Base-by-base conservation (phyloP, 2,113 vertebrate species). In the Speoplatyrhinus poulsoni region DNA sequence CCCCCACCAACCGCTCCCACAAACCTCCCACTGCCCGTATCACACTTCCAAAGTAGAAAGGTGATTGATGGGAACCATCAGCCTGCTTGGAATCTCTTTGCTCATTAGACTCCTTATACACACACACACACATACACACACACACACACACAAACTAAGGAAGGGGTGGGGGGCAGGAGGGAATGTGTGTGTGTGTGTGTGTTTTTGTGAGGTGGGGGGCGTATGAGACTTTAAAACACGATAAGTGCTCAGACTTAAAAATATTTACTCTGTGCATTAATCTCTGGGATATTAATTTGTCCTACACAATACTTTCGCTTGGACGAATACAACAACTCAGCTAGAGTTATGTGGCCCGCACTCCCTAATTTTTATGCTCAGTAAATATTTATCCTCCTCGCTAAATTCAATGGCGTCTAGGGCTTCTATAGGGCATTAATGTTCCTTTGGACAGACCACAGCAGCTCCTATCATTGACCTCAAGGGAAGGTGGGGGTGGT, bases 41-140 rank as follows among this genome's bases (percentile, higher is more conserved):
- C 87, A 87, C 86, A 87, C 89, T 86, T 89, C 88, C 76, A 89
- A 82, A 90, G 87, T 70, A 83, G 87, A 87, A 83, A 84, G 82
- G 87, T 92, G 91, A 92, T 93, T 92, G 90, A 92, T 92, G 91
- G 89, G 89, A 88, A 78, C 89, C 90, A 91, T 91, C 89, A 92
- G 87, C 83, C 83, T 55, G 83, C 82, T 75, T 81, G 86, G 87
- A 91, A 89, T 91, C 90, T 92, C 85, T 77, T 60, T 88, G 86
- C 90, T 91, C 87, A 92, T 92, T 92, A 93, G 85, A 82, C 84
- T 84, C 77, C 83, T 83, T 83, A 77, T 82, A 80, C 88, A 84
- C 86, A 77, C 72, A 65, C 78, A 72, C 72, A 52, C 64, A 75
- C 85, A 79, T 76, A 75, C 54, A 56, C 54, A 56, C n/a, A n/a